Evolutionary conservation across 1,140 invertebrate species (phyloP).

Genomic region (Teleogryllus occipitalis): DNA sequence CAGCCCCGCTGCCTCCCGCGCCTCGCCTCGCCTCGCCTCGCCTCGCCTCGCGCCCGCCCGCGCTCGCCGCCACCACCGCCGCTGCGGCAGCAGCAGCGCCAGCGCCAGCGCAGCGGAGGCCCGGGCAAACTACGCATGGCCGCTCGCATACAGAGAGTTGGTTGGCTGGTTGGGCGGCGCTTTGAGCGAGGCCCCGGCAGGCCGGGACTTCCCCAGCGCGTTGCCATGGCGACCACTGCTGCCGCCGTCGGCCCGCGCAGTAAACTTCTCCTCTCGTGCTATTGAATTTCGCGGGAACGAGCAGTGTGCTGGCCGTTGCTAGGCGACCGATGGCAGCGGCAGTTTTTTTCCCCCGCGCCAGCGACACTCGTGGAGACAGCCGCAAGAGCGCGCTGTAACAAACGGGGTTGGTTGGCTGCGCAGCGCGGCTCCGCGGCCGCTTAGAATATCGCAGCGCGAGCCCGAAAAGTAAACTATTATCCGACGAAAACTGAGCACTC

Average conservation of each 20-base stretch:
- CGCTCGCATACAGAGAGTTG: background rate
- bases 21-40: no score
- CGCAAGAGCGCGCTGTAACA: background rate
- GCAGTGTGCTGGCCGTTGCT: slow-evolving; percentile 10
- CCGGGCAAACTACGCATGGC: background rate
- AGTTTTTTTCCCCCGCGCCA: background rate
- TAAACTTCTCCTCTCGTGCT: slow-evolving; percentile 10
- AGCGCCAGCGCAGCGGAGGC: background rate
- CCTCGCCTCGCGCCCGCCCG: no score
- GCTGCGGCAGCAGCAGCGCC: background rate
- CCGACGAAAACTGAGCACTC: no score
- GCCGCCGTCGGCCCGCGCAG: background rate
- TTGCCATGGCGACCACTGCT: slow-evolving; percentile 9
- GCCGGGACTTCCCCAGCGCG: slow-evolving; percentile 13
- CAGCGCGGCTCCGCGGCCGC: no score
- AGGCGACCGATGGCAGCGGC: slow-evolving; percentile 10
- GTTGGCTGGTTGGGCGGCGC: background rate
- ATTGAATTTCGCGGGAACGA: slow-evolving; percentile 18
- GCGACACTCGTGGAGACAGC: background rate
- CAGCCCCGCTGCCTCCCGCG: no score
- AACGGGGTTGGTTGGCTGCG: background rate
- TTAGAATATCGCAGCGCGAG: no score
- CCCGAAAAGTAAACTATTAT: no score
- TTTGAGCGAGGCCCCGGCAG: background rate
- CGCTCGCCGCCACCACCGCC: background rate